Evolutionary conservation across 2,888 invertebrate genomes (phyloP).

Genomic region (Furcula furcula): DNA sequence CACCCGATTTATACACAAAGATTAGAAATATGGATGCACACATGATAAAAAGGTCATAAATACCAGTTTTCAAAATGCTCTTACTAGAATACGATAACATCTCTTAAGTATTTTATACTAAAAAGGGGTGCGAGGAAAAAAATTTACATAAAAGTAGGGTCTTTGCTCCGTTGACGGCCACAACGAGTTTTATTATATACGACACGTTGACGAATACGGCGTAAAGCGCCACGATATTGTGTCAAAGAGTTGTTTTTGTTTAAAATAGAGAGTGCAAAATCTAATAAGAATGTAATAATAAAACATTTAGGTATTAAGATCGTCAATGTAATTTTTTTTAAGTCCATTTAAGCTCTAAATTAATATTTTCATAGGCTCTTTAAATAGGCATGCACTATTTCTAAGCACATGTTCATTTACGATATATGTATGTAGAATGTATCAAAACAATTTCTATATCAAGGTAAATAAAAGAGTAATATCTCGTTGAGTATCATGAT

Average conservation of each 20-base stretch:
- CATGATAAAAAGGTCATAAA: conserved; percentile 59
- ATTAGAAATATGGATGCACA: conserved; percentile 33
- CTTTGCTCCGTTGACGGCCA: conserved; percentile 61
- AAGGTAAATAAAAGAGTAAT: too few species aligned
- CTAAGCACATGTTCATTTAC: too few species aligned
- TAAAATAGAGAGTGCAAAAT: too few species aligned
- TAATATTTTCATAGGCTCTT: too few species aligned
- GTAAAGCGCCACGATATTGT: conserved; percentile 43
- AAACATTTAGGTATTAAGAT: too few species aligned
- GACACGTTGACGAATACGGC: conserved; percentile 66
- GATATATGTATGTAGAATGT: too few species aligned
- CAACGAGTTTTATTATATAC: conserved; percentile 67
- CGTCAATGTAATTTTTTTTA: too few species aligned
- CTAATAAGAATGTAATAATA: too few species aligned
- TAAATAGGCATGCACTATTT: too few species aligned
- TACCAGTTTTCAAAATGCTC: conserved; percentile 53
- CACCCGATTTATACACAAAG: conserved; percentile 26
- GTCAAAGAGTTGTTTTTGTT: conserved; percentile 37
- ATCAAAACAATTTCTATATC: too few species aligned
- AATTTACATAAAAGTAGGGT: conserved; percentile 53
- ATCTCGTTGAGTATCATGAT: too few species aligned
- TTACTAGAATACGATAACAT: conserved; percentile 56
- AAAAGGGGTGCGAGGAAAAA: conserved; percentile 59
- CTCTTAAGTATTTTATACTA: conserved; percentile 51
- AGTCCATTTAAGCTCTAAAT: too few species aligned